These are phyloP conservation scores for Nematolebias whitei DNA, from an alignment of 2,113 vertebrate genomes.

Conservation along the genomic window DNA sequence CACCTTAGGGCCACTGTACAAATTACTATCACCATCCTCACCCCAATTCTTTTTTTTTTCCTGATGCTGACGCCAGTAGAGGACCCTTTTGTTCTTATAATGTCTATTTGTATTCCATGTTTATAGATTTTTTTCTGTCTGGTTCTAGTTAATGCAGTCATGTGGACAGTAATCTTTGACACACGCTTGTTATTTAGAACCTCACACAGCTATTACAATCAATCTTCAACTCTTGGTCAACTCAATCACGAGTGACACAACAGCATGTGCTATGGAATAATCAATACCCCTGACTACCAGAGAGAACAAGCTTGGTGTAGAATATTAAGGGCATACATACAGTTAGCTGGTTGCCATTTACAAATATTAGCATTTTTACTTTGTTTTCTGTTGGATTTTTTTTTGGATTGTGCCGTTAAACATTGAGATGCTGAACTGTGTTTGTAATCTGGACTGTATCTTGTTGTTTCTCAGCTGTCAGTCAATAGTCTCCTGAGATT, in stretches of 20 bases:
- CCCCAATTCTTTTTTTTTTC: no score
- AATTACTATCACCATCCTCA: no score
- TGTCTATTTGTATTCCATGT: background rate
- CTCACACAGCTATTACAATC: conserved; percentile 30
- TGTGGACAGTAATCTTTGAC: conserved; percentile 7
- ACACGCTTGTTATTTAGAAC: conserved; percentile 26
- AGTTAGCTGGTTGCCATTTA: conserved; percentile 19
- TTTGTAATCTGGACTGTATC: conserved; percentile 9
- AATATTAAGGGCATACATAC: conserved; percentile 1
- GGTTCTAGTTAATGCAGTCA: background rate
- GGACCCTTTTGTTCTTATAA: background rate
- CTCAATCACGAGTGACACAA: conserved; percentile 48
- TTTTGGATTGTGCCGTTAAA: background rate
- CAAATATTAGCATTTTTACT: conserved; percentile 5
- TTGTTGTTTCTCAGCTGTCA: conserved; percentile 25
- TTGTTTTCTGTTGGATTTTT: conserved; percentile 1
- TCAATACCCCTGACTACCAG: conserved; percentile 27
- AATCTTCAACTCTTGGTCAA: conserved; percentile 33
- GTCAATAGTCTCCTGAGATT: conserved; percentile 11
- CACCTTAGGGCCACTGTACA: no score
- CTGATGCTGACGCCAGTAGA: background rate
- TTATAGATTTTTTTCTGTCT: conserved; percentile 7
- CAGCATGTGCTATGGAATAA: conserved; percentile 13
- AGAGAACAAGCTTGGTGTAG: background rate
- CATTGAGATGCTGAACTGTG: background rate